phyloP scores from a whole-genome alignment of 2,797 vertebrate species.

The Semaprochilodus insignis region DNA sequence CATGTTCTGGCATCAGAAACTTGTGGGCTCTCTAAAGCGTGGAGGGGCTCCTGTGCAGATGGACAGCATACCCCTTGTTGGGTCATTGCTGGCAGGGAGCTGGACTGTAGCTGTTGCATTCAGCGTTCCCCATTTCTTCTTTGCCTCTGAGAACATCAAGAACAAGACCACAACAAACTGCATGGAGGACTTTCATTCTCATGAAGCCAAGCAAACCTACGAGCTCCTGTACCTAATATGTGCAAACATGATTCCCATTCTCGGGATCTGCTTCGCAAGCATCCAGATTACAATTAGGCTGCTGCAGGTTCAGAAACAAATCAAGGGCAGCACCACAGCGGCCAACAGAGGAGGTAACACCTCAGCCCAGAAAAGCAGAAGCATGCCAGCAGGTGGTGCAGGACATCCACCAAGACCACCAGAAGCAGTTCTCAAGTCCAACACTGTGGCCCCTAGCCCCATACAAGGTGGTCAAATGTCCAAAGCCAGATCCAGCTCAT shows the following conservation, averaged over 20 bases:
- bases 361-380: not conserved
- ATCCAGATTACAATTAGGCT: constrained; percentile 75
- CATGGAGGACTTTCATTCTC: constrained; percentile 62
- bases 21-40: constrained; percentile 76
- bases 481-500: constrained; percentile 52
- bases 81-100: constrained; percentile 69
- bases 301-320: constrained; percentile 68
- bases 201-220: constrained; percentile 57
- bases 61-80: constrained; percentile 71
- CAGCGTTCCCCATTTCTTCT: constrained; percentile 73
- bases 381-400: not conserved
- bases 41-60: constrained; percentile 73
- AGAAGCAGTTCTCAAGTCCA: not conserved
- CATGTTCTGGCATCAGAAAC: constrained; percentile 81
- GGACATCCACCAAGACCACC: not conserved
- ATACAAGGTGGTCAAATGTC: constrained; percentile 13
- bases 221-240: constrained; percentile 71
- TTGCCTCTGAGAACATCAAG: constrained; percentile 33
- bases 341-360: not conserved
- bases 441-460: not conserved
- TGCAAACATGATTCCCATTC: constrained; percentile 73
- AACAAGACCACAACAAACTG: constrained; percentile 69
- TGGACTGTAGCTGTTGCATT: constrained; percentile 77
- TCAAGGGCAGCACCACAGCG: constrained; percentile 55
- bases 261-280: constrained; percentile 70